A percentile compares a stretch with the other conserved stretches of the same genome.
Conservation (phyloP, 1,140 invertebrate genomes). For the Acromyrmex echinatior region DNA sequence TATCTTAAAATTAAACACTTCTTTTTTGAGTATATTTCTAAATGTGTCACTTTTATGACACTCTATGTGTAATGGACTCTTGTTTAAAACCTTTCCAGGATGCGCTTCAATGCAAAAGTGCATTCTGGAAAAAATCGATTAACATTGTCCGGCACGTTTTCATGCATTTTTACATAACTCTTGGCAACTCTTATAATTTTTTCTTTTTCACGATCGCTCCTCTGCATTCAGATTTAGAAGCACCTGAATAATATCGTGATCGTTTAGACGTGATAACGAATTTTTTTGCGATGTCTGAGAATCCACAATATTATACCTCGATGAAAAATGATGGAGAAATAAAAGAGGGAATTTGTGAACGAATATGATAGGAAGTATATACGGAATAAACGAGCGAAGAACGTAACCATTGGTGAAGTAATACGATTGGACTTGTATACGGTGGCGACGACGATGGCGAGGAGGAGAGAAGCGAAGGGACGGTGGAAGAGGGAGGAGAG, state of each 20-base stretch:
- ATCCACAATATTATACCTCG: not conserved
- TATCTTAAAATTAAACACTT: too few species aligned
- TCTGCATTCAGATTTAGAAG: not conserved
- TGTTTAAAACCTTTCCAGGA: not conserved
- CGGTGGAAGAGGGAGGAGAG: slow-evolving; percentile 68
- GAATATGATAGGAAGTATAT: slow-evolving; percentile 3
- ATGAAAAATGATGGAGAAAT: not conserved
- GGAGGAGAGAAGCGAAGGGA: slow-evolving; percentile 39
- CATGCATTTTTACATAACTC: slow-evolving; percentile 34
- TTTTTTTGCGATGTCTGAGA: not conserved
- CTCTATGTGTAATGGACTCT: not conserved
- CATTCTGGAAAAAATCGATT: slow-evolving; percentile 25
- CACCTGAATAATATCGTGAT: slow-evolving; percentile 2
- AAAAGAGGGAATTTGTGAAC: not conserved
- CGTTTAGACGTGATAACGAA: slow-evolving; percentile 1
- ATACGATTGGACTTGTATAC: slow-evolving; percentile 60
- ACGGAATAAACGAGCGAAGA: slow-evolving; percentile 32
- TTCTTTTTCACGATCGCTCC: not conserved
- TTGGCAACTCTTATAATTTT: not conserved
- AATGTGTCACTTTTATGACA: not conserved
- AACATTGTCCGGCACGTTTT: slow-evolving; percentile 12
- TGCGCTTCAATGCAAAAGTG: not conserved
- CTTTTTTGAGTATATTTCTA: too few species aligned
- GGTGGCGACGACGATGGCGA: not conserved
- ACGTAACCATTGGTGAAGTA: slow-evolving; percentile 55